phyloP scores from a whole-genome alignment of 2,797 vertebrate species.

The Petrocephalus sullivani region DNA sequence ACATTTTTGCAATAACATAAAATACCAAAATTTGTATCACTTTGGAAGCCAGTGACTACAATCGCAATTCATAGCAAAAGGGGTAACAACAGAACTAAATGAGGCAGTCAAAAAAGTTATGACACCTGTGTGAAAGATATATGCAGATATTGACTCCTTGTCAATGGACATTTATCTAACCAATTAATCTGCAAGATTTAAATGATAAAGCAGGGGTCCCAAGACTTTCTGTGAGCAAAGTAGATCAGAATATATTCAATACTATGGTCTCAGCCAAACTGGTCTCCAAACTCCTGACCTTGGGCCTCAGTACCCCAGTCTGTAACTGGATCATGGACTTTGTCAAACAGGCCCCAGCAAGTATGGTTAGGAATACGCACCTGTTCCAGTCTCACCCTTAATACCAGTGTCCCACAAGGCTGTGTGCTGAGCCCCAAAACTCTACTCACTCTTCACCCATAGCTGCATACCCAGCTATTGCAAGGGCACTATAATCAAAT shows the following conservation, averaged over 20 bases:
- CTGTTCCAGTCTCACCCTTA: background rate
- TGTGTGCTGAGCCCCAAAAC: background rate
- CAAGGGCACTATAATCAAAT: background rate
- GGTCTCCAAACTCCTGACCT: background rate
- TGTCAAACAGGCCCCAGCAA: background rate
- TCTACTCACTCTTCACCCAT: background rate
- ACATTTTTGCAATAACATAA: background rate
- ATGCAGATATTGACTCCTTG: background rate
- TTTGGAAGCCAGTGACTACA: background rate
- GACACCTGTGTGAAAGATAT: background rate
- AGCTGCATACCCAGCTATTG: background rate
- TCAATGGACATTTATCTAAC: background rate
- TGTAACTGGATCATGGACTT: background rate
- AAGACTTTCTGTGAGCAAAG: background rate
- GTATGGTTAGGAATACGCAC: background rate
- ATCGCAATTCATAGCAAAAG: background rate
- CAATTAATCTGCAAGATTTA: background rate
- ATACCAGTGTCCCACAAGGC: background rate
- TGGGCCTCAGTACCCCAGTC: background rate
- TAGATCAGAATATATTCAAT: background rate
- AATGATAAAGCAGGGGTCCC: background rate
- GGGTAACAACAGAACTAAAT: background rate
- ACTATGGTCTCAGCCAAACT: background rate
- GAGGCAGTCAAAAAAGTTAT: background rate
- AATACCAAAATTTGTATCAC: no score